phyloP scores from a whole-genome alignment of 2,113 vertebrate species.

The Gyps fulvus region DNA sequence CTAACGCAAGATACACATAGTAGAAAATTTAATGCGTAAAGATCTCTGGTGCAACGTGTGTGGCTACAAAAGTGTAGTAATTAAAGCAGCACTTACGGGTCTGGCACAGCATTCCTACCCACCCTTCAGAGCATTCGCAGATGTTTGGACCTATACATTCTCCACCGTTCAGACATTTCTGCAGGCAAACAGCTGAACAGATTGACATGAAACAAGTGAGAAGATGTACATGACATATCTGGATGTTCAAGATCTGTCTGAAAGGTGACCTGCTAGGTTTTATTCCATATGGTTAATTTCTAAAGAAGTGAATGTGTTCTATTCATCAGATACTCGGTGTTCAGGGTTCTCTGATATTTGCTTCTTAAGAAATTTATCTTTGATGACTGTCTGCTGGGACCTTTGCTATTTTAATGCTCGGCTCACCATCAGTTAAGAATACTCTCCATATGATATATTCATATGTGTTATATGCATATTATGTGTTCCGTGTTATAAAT shows the following conservation, averaged over 20 bases:
- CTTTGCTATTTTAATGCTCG: not conserved
- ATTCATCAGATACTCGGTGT: not conserved
- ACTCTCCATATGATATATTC: not conserved
- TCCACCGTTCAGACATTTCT: constrained; percentile 72
- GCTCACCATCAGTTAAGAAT: not conserved
- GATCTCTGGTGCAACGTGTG: fast-evolving
- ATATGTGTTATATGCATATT: not conserved
- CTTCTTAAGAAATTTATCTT: not conserved
- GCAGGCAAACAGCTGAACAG: constrained; percentile 74
- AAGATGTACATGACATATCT: not conserved
- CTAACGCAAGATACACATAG: not conserved
- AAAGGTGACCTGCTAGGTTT: not conserved
- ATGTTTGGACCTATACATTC: constrained; percentile 71
- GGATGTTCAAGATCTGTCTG: not conserved
- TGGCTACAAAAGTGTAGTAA: not conserved
- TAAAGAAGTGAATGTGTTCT: not conserved
- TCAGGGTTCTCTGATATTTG: not conserved
- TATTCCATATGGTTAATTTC: not conserved
- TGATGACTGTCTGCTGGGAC: not conserved
- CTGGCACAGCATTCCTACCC: constrained; percentile 75
- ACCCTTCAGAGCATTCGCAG: constrained; percentile 65
- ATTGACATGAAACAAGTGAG: not conserved
- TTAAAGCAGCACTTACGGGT: constrained; percentile 69
- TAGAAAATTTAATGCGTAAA: fast-evolving
- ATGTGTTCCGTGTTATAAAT: not conserved